phyloP scores from a whole-genome alignment of 1,140 invertebrate genomes.

The Drosophila bifasciata region DNA sequence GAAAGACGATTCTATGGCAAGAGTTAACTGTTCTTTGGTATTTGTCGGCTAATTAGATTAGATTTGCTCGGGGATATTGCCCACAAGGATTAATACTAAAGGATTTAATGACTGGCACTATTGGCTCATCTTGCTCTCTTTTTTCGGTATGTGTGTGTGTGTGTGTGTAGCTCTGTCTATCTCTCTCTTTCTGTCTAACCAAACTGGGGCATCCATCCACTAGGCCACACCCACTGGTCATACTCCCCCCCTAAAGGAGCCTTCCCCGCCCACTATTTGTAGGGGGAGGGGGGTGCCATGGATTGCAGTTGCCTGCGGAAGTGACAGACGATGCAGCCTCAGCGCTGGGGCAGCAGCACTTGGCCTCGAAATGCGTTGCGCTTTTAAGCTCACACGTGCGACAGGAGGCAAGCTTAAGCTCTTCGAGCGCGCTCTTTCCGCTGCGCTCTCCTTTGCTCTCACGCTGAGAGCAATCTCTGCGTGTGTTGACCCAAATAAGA shows the following conservation, averaged over 20 bases:
- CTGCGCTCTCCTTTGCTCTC: slow-evolving; percentile 9
- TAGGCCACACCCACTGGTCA: slow-evolving; percentile 56
- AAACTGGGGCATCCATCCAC: slow-evolving; percentile 40
- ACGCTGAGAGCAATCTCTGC: slow-evolving; percentile 36
- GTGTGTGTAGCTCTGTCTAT: slow-evolving; percentile 3
- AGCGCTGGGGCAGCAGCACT: slow-evolving; percentile 48
- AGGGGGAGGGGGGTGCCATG: not conserved
- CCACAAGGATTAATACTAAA: slow-evolving; percentile 45
- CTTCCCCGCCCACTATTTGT: slow-evolving; percentile 1
- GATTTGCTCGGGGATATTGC: slow-evolving; percentile 55
- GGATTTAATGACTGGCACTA: slow-evolving; percentile 28
- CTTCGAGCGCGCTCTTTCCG: slow-evolving; percentile 7
- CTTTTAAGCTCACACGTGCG: slow-evolving; percentile 80
- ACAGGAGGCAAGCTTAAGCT: slow-evolving; percentile 46
- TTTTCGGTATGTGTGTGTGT: slow-evolving; percentile 4
- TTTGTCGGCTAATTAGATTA: slow-evolving; percentile 75
- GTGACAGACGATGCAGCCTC: slow-evolving; percentile 56
- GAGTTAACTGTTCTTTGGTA: slow-evolving; percentile 50
- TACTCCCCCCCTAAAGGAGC: not conserved
- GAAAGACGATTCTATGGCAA: slow-evolving; percentile 20
- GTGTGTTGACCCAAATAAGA: slow-evolving; percentile 78
- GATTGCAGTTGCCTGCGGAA: slow-evolving; percentile 59
- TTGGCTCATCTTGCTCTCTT: not conserved
- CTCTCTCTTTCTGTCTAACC: slow-evolving; percentile 31
- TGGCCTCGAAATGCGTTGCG: slow-evolving; percentile 79